phyloP scores from a whole-genome alignment of 2,888 invertebrate genomes.

The Macrosiphum euphorbiae region DNA sequence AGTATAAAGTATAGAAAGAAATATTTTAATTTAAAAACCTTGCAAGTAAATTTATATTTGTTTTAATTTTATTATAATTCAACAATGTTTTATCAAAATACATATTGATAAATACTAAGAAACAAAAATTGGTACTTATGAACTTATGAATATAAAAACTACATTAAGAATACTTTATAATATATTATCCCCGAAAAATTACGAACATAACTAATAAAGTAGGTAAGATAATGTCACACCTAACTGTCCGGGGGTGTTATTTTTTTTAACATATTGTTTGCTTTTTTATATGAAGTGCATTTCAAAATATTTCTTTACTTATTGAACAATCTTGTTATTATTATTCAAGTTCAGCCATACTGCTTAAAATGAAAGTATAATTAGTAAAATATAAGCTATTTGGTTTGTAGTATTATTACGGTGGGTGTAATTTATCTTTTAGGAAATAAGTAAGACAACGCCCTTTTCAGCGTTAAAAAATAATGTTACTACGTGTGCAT shows the following conservation, averaged over 20 bases:
- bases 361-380: not conserved
- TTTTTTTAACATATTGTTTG: not conserved
- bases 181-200: not conserved
- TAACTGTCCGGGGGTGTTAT: not conserved
- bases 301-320: not conserved
- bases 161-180: not conserved
- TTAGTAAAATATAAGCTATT: not conserved
- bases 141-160: not conserved
- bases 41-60: not conserved
- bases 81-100: not conserved
- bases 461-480: not conserved
- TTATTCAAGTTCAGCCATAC: not conserved
- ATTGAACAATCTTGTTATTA: not conserved
- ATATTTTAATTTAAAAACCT: not conserved
- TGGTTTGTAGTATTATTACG: not conserved
- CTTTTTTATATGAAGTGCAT: not conserved
- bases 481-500: not conserved
- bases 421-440: slow-evolving; percentile 19
- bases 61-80: not conserved
- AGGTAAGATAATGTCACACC: not conserved
- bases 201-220: not conserved
- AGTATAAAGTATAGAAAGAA: not conserved
- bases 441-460: not conserved
- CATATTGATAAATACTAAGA: not conserved
- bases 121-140: not conserved